These are phyloP conservation scores for Phaetusa simplex DNA, from an alignment of 2,113 vertebrate genomes.

Conservation along the genomic window DNA sequence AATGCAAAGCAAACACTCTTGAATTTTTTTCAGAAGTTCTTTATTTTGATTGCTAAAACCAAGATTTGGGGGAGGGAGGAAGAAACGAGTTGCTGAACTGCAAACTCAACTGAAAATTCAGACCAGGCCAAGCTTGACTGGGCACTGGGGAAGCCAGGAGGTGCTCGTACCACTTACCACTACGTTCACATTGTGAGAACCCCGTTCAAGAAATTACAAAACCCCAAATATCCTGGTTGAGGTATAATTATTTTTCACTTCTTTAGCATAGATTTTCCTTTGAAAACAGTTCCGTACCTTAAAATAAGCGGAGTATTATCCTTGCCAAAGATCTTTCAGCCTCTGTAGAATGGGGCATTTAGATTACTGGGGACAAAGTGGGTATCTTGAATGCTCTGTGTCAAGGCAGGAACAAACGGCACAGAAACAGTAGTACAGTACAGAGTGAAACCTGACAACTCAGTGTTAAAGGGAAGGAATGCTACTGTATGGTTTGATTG, in stretches of 20 bases:
- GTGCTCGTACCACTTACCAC: not conserved
- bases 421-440: constrained; percentile 72
- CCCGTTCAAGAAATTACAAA: not conserved
- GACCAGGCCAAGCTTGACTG: not conserved
- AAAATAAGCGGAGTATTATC: constrained; percentile 67
- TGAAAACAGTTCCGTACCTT: constrained; percentile 59
- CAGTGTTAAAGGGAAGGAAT: constrained; percentile 78
- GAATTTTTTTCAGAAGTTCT: not conserved
- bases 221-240: not conserved
- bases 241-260: constrained; percentile 16
- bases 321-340: constrained; percentile 70
- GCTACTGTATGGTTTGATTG: constrained; percentile 77
- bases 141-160: not conserved
- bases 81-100: not conserved
- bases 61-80: not conserved
- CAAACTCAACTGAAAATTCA: constrained; percentile 22
- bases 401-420: constrained; percentile 71
- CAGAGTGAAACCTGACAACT: constrained; percentile 71
- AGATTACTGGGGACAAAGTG: constrained; percentile 71
- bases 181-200: not conserved
- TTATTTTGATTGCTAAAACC: constrained; percentile 7
- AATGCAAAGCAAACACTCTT: not conserved
- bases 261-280: constrained; percentile 52
- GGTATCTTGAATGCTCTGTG: constrained; percentile 71
- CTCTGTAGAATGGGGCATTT: constrained; percentile 70